These are phyloP conservation scores for Chaenocephalus aceratus DNA, from an alignment of 2,113 vertebrate genomes.

Conservation along the genomic window DNA sequence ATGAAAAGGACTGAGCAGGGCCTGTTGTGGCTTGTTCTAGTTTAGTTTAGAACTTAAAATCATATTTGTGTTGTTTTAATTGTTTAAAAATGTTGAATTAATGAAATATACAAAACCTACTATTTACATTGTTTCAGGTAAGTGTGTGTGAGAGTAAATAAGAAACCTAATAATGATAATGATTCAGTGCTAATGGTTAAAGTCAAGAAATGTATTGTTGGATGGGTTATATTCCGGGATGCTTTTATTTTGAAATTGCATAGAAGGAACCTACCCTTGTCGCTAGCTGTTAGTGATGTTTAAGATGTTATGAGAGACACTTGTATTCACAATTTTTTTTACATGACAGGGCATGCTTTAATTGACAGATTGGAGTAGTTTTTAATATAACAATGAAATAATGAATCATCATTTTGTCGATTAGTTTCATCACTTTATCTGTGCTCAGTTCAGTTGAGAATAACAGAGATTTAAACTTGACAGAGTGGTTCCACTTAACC, in stretches of 20 bases:
- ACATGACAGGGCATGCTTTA: no score
- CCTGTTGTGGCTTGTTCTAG: background rate
- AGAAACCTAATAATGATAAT: background rate
- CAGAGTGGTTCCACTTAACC: conserved; percentile 4
- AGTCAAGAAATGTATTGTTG: background rate
- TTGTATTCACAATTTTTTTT: no score
- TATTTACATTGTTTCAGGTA: background rate
- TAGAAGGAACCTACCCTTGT: no score
- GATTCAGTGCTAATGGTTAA: background rate
- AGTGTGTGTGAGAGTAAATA: background rate
- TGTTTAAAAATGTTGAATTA: background rate
- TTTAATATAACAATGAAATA: no score
- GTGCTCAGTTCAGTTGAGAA: background rate
- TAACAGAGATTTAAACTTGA: conserved; percentile 4
- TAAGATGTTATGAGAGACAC: background rate
- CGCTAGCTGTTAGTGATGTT: background rate
- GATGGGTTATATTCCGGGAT: background rate
- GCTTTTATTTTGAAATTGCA: background rate
- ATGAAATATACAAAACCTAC: background rate
- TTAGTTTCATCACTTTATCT: no score
- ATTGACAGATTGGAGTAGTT: no score
- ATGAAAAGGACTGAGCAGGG: background rate
- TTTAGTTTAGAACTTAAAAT: no score
- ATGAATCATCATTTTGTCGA: no score
- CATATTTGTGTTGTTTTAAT: background rate